Percentiles rank a stretch among this genome's conserved stretches.
Evolutionary conservation across 2,797 vertebrate species (phyloP).

Genomic region (Odontamblyopus rebecca): DNA sequence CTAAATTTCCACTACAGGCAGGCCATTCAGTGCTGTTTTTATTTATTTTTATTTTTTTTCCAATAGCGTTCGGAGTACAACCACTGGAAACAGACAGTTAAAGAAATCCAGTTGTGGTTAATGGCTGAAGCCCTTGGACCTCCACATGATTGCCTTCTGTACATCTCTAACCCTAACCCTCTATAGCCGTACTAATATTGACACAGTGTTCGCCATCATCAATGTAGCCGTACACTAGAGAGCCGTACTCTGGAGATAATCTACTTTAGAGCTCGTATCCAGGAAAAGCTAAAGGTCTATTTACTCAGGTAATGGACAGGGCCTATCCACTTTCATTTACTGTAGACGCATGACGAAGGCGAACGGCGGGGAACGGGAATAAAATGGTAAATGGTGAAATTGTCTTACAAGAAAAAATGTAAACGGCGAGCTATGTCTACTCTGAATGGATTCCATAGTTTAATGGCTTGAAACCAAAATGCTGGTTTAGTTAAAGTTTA

Average conservation of each 20-base stretch:
- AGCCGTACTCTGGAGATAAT: slow-evolving; percentile 2
- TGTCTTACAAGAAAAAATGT: background rate
- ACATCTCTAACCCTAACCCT: background rate
- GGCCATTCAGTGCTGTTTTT: background rate
- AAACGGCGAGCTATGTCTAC: no score
- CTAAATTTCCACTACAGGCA: no score
- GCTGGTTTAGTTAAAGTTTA: no score
- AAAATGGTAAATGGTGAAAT: background rate
- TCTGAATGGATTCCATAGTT: no score
- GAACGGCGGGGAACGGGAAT: background rate
- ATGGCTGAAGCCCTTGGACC: background rate
- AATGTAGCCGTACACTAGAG: background rate
- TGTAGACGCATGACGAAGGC: background rate
- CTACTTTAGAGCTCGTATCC: slow-evolving; percentile 4
- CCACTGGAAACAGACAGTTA: background rate
- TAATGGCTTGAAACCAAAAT: no score
- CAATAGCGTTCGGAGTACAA: background rate
- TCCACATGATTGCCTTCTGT: background rate
- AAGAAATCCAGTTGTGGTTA: background rate
- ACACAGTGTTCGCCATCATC: background rate
- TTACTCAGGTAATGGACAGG: slow-evolving; percentile 4
- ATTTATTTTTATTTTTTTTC: no score
- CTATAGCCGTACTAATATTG: slow-evolving; percentile 4
- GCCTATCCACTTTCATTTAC: slow-evolving; percentile 4
- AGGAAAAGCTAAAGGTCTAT: slow-evolving; percentile 5